phyloP scores from a whole-genome alignment of 2,797 vertebrate species.

The Typhlichthys subterraneus region DNA sequence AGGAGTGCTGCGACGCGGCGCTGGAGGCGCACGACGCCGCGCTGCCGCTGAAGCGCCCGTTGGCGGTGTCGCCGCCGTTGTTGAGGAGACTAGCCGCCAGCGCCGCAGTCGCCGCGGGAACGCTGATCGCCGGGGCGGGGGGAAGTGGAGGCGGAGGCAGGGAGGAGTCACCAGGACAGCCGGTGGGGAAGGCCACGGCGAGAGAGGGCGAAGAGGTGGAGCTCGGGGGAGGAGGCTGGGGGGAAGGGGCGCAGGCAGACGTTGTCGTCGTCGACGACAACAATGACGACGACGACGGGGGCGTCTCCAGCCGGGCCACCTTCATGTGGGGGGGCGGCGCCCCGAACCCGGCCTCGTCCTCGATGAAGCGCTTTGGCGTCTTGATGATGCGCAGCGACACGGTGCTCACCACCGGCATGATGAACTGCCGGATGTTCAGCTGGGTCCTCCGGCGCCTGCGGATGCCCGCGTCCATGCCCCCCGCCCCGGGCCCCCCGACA shows the following conservation, averaged over 20 bases:
- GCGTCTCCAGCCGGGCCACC: slow-evolving; percentile 87
- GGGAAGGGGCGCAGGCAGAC: slow-evolving; percentile 58
- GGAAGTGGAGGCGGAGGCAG: slow-evolving; percentile 69
- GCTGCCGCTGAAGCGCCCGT: slow-evolving; percentile 83
- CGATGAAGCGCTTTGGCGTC: slow-evolving; percentile 96
- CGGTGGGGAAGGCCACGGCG: slow-evolving; percentile 50
- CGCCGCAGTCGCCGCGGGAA: slow-evolving; percentile 22
- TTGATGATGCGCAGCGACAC: slow-evolving; percentile 97
- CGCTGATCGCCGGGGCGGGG: not conserved
- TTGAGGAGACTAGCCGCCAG: slow-evolving; percentile 62
- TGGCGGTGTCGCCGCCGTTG: slow-evolving; percentile 68
- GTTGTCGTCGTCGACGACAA: too few relatives aligned
- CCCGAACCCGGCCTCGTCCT: slow-evolving; percentile 92
- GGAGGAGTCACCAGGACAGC: slow-evolving; percentile 54
- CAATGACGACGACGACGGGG: slow-evolving; percentile 31
- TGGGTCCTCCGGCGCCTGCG: slow-evolving; percentile 87
- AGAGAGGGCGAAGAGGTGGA: slow-evolving; percentile 55
- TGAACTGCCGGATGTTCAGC: slow-evolving; percentile 96
- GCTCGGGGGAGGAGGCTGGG: slow-evolving; percentile 38
- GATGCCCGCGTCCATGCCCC: slow-evolving; percentile 69
- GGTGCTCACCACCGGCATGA: slow-evolving; percentile 98
- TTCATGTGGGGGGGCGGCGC: slow-evolving; percentile 85
- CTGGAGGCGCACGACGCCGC: slow-evolving; percentile 94
- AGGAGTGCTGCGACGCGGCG: slow-evolving; percentile 93
- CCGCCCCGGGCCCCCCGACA: slow-evolving; percentile 78